A percentile compares a stretch with the other conserved stretches of the same genome.
Evolutionary conservation across 1,140 invertebrate species (phyloP).

Genomic region (Diabrotica undecimpunctata): DNA sequence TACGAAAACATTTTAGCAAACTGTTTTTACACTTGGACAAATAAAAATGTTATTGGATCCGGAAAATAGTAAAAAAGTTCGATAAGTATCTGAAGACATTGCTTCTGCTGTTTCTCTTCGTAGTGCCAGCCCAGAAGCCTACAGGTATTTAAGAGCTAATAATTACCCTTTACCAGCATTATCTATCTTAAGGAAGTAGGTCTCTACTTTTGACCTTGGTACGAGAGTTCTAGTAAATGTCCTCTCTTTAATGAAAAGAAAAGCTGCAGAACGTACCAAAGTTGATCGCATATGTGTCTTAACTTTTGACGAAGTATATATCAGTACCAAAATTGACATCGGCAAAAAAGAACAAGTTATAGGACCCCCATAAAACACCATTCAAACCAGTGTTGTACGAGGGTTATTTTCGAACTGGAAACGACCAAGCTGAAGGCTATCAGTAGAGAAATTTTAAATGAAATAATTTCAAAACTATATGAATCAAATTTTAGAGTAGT

Average conservation of each 20-base stretch:
- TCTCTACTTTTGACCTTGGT: slow-evolving; percentile 5
- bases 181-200: slow-evolving; percentile 24
- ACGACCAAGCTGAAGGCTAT: slow-evolving; percentile 1
- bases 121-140: neutral
- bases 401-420: slow-evolving; percentile 42
- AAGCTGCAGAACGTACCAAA: neutral
- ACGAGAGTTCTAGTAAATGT: slow-evolving; percentile 18
- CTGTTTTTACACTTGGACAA: neutral
- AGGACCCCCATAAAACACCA: slow-evolving; percentile 21
- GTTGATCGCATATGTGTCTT: neutral
- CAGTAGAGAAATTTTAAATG: slow-evolving; percentile 12
- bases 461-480: slow-evolving; percentile 16
- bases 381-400: no score
- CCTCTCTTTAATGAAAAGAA: slow-evolving; percentile 16
- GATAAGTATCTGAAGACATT: neutral
- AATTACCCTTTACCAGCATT: slow-evolving; percentile 24
- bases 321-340: slow-evolving; percentile 19
- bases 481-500: slow-evolving; percentile 4
- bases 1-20: neutral
- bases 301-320: slow-evolving; percentile 22
- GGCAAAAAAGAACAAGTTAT: slow-evolving; percentile 18
- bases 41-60: neutral
- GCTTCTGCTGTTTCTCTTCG: neutral
- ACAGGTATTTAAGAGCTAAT: slow-evolving; percentile 21
- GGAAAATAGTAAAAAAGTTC: neutral